Conservation (phyloP, 2,797 vertebrate species). For the Pangasius larnaudii region DNA sequence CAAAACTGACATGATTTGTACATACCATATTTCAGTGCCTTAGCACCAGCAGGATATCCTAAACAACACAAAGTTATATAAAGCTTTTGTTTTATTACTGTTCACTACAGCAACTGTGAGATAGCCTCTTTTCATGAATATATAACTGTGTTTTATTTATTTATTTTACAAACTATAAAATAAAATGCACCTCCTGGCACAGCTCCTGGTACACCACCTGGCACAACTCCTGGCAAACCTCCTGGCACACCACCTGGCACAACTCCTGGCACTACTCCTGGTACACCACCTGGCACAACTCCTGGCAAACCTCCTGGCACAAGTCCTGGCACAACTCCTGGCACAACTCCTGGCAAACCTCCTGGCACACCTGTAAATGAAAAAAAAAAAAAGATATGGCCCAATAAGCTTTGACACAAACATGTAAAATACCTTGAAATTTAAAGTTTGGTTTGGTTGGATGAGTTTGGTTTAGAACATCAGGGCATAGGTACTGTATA, state of each 20-base stretch:
- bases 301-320: background rate
- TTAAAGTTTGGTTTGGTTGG: background rate
- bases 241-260: background rate
- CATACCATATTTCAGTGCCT: constrained; percentile 20
- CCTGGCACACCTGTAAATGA: background rate
- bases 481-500: no score
- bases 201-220: background rate
- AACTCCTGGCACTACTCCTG: no score
- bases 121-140: background rate
- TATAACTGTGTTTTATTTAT: background rate
- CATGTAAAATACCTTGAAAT: background rate
- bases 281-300: no score
- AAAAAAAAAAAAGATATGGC: background rate
- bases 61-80: background rate
- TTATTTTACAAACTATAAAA: background rate
- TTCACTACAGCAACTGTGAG: background rate
- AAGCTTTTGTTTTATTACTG: background rate
- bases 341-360: background rate
- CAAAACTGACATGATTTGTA: background rate
- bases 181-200: background rate
- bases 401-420: background rate
- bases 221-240: background rate
- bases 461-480: no score
- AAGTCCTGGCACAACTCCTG: no score
- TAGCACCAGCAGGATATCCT: constrained; percentile 31